Evolutionary conservation across 2,113 vertebrate species (phyloP).

Genomic region (Psilopogon haemacephalus): DNA sequence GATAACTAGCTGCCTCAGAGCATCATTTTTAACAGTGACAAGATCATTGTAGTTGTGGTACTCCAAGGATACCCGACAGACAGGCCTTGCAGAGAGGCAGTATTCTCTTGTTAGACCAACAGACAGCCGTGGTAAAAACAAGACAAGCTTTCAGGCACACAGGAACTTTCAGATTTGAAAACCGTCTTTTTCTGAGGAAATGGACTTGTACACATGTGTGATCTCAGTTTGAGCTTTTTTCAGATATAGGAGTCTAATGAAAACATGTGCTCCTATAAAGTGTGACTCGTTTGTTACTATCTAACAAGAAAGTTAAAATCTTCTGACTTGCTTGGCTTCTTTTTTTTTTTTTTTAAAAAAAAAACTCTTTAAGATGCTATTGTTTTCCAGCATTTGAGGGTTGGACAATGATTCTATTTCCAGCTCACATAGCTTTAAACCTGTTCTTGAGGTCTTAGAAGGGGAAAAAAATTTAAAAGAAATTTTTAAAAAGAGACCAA

Average conservation of each 20-base stretch:
- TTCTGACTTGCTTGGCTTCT: not conserved
- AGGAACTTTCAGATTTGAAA: constrained; percentile 3
- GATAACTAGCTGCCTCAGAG: not conserved
- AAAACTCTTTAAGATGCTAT: not conserved
- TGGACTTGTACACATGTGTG: not conserved
- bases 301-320: not conserved
- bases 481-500: not conserved
- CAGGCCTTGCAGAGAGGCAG: not conserved
- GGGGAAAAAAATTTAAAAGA: not conserved
- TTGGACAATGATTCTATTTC: not conserved
- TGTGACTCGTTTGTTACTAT: not conserved
- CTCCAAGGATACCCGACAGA: not conserved
- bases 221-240: not conserved
- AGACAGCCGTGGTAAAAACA: not conserved
- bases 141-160: not conserved
- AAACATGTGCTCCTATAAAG: not conserved
- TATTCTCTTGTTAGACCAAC: not conserved
- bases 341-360: not conserved
- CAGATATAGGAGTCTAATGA: not conserved
- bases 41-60: not conserved
- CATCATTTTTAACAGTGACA: not conserved
- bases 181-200: constrained; percentile 23
- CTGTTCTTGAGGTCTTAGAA: not conserved
- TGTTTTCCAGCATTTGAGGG: not conserved
- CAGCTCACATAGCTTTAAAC: not conserved